phyloP scores from a whole-genome alignment of 1,140 invertebrate genomes.

The Pseudoatta argentina region DNA sequence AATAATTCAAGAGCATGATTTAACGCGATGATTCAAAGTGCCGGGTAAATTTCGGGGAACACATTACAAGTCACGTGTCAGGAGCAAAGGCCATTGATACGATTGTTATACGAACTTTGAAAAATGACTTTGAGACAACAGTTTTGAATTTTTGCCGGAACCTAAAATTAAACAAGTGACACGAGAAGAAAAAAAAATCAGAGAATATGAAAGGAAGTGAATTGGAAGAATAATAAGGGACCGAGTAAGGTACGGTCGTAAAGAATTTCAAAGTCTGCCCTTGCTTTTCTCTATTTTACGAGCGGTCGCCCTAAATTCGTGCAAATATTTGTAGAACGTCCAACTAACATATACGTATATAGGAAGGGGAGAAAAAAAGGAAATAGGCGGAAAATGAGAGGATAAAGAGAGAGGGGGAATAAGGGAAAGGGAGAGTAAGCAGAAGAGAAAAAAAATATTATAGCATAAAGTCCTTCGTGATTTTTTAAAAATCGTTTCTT shows the following conservation, averaged over 20 bases:
- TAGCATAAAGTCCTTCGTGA: background rate
- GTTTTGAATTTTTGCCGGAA: conserved; percentile 62
- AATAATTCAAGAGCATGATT: conserved; percentile 36
- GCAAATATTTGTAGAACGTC: conserved; percentile 79
- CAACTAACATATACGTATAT: conserved; percentile 66
- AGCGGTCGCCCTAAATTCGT: conserved; percentile 71
- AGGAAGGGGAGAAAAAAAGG: conserved; percentile 5
- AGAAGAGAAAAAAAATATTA: background rate
- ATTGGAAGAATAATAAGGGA: background rate
- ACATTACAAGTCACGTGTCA: conserved; percentile 8
- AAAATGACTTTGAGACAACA: background rate
- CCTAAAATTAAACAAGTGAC: background rate
- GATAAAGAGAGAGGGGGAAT: background rate
- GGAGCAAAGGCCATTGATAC: background rate
- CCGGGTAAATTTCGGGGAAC: conserved; percentile 48
- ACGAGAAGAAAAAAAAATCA: background rate
- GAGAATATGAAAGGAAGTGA: background rate
- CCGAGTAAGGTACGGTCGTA: background rate
- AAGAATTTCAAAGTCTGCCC: conserved; percentile 66
- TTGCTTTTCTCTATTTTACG: conserved; percentile 72
- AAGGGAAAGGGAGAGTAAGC: background rate
- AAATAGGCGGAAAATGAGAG: background rate
- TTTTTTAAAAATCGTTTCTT: background rate
- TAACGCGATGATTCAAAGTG: conserved; percentile 50
- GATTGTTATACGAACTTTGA: background rate